A percentile compares a stretch with the other conserved stretches of the same genome.
Conservation (phyloP, 1,140 invertebrate species). For the Drosophila leontia region DNA sequence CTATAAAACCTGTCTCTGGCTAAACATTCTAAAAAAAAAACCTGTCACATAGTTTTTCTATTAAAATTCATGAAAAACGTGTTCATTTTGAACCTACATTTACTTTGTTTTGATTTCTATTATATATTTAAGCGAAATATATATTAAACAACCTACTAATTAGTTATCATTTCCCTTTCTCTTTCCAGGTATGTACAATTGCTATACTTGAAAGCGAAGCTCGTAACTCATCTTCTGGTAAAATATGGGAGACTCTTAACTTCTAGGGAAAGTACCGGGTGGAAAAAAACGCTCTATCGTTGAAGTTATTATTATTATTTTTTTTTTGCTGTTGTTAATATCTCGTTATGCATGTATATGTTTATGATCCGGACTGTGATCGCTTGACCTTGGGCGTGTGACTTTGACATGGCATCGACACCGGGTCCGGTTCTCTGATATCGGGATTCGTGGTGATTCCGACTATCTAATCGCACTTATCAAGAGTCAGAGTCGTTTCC, state of each 20-base stretch:
- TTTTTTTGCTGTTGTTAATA: background rate
- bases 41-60: background rate
- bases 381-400: conserved; percentile 23
- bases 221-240: conserved; percentile 10
- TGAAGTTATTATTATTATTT: background rate
- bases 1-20: background rate
- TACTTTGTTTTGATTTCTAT: background rate
- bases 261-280: conserved; percentile 2
- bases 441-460: conserved; percentile 22
- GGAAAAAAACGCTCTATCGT: background rate
- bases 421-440: conserved; percentile 7
- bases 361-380: conserved; percentile 12
- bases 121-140: background rate
- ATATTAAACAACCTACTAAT: background rate
- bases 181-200: conserved; percentile 18
- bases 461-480: conserved; percentile 42
- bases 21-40: conserved; percentile 9
- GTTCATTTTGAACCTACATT: background rate
- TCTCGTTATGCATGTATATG: background rate
- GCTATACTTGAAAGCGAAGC: no score
- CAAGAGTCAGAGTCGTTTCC: conserved; percentile 3
- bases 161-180: background rate
- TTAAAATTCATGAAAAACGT: conserved; percentile 27
- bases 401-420: conserved; percentile 34
- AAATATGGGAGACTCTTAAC: background rate